A percentile compares a stretch with the other conserved stretches of the same genome.
phyloP scores from a whole-genome alignment of 1,140 invertebrate species.

The Eumeta japonica region DNA sequence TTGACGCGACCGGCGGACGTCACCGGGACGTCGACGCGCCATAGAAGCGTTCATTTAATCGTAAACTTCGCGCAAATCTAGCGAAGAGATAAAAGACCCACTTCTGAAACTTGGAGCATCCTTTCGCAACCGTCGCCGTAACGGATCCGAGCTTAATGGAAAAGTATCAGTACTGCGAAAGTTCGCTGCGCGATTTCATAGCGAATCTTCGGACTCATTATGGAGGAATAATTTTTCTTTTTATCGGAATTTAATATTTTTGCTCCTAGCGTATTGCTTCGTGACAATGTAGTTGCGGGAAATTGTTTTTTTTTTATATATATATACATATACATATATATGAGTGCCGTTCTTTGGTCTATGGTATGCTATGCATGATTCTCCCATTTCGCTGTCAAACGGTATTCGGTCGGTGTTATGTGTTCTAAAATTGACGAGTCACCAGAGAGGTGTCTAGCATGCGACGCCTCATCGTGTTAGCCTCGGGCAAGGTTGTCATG shows the following conservation, averaged over 20 bases:
- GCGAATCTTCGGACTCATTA: not conserved
- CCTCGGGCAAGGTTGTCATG: conserved; percentile 42
- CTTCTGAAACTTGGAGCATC: too few relatives aligned
- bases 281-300: conserved; percentile 57
- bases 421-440: not conserved
- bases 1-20: not conserved
- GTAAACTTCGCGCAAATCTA: not conserved
- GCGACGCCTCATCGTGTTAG: not conserved
- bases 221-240: not conserved
- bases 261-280: conserved; percentile 42
- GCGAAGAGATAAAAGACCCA: not conserved
- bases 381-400: conserved; percentile 22
- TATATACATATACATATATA: too few relatives aligned
- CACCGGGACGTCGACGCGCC: not conserved
- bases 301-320: too few relatives aligned
- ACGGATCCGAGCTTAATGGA: not conserved
- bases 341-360: conserved; percentile 33
- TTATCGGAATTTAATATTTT: not conserved
- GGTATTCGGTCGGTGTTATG: not conserved
- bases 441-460: not conserved
- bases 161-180: not conserved
- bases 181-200: not conserved
- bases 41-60: not conserved
- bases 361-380: conserved; percentile 53
- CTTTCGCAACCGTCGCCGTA: not conserved